Evolutionary conservation across 2,888 invertebrate genomes (phyloP).

Genomic region (Artemia sp.): DNA sequence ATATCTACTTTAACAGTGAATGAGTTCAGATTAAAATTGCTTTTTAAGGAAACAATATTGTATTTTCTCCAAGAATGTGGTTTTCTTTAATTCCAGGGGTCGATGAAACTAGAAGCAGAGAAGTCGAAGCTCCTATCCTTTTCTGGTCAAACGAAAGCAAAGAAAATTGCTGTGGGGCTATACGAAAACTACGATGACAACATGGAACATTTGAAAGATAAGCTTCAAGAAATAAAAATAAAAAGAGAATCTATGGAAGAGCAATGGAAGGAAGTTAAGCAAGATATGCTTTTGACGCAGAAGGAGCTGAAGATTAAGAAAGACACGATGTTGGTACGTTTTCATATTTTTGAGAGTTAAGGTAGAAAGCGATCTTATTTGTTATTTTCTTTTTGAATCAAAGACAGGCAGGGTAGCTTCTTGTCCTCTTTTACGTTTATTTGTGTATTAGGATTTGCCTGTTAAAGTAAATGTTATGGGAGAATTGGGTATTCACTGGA

Average conservation of each 20-base stretch:
- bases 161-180: background rate
- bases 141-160: background rate
- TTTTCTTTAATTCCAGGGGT: background rate
- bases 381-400: too few species aligned
- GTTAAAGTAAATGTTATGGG: too few species aligned
- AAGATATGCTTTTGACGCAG: background rate
- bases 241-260: constrained; percentile 1
- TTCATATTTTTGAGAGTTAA: too few species aligned
- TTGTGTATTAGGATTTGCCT: too few species aligned
- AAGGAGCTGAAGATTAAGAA: background rate
- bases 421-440: too few species aligned
- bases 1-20: too few species aligned
- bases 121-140: background rate
- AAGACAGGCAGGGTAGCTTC: too few species aligned
- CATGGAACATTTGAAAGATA: background rate
- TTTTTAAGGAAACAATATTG: too few species aligned
- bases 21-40: too few species aligned
- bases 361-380: too few species aligned
- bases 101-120: background rate
- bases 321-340: background rate
- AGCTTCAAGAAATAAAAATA: background rate
- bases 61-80: too few species aligned
- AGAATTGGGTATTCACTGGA: too few species aligned
- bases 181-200: background rate
- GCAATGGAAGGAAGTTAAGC: background rate